Base-by-base conservation (phyloP, 2,888 invertebrate genomes). In the Microctonus aethiopoides region DNA sequence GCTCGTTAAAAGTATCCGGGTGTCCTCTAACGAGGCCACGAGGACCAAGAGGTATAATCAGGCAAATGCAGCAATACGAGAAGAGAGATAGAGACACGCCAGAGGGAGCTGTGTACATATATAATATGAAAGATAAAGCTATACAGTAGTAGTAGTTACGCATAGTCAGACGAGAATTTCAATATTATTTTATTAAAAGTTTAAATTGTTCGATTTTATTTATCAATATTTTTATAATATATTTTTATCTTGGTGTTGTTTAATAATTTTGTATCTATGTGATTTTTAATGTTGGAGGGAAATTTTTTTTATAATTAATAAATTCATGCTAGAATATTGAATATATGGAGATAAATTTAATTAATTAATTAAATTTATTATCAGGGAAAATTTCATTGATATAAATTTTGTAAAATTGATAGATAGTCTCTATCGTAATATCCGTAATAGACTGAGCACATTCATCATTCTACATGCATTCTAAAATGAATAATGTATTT, bases 1-100 rank as follows among this genome's bases (percentile, higher is more conserved):
- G 61, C 80, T 81, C 78, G 81, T 80, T 81, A 80, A 79, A 82
- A 79, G 77, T 80, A 77, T 78, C 76, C 76, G 74, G 76, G 72
- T 74, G 71, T 74, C 66, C 72, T 80, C 74, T 79, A 80, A 79
- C 78, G 77, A 79, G 76, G 72, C 76, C 75, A 75, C 75, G 63
- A 69, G 67, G 59, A 63, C 70, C 69, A 71, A 69, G 65, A 71
- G 71, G 67, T 71, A 71, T 73, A 72, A 72, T 75, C 74, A 75
- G 70, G 60, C 22, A 66, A 70, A 67, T 67, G 68, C 63, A 56
- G 59, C 61, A 71, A 56, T 54, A 70, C 60, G 72, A 71, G 13
- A n/a, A 36, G 26, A 56, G 13, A 56, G 24, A 24, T 1, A 32
- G 54, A 36, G 13, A 32, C 51, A 62, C 10, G 9, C 3, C 3